Evolutionary conservation across 2,888 invertebrate genomes (phyloP), one percentile per base, ranked within the genome.

Genomic region (Perizoma affinitatum): DNA sequence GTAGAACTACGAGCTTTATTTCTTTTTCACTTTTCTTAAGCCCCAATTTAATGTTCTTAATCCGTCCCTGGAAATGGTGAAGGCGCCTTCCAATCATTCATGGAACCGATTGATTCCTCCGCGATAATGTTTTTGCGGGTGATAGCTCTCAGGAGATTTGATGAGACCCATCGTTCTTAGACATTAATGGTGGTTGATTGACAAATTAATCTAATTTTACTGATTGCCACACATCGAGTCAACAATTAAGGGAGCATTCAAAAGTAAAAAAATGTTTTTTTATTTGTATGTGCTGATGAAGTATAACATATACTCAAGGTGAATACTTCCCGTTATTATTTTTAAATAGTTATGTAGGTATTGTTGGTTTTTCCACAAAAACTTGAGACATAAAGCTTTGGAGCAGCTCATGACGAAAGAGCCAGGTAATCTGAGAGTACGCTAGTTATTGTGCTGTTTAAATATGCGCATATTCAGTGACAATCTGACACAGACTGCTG

Each of bases 81-180:
- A 76, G 74, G 72, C 66, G 59, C 73, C 71, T 68, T 73, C 66
- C 74, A 78, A 79, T 78, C 78, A 74, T 73, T 74, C 69, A 70
- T 60, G 65, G 46, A 56, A 54, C 65, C 69, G 76, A 76, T 77
- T 76, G 75, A 76, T 78, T 76, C 73, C 66, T 42, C 41, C 33
- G n/a, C 70, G 70, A 78, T 78, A 73, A 77, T 78, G 72, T 78
- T 78, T 76, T 78, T 72, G 72, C 68, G 71, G 70, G 60, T 61
- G 62, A 65, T 67, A 64, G 67, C 56, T 67, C 57, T 55, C 48
- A 9, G 38, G 55, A 49, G 55, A 59, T 55, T 55, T 52, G 54
- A 56, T 54, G 36, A 47, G 52, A 44, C 47, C 49, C 49, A 52
- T 45, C 41, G 46, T 22, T 49, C n/a, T 42, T 51, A 44, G 51